phyloP scores from a whole-genome alignment of 2,797 vertebrate genomes.

The Poecile montanus region DNA sequence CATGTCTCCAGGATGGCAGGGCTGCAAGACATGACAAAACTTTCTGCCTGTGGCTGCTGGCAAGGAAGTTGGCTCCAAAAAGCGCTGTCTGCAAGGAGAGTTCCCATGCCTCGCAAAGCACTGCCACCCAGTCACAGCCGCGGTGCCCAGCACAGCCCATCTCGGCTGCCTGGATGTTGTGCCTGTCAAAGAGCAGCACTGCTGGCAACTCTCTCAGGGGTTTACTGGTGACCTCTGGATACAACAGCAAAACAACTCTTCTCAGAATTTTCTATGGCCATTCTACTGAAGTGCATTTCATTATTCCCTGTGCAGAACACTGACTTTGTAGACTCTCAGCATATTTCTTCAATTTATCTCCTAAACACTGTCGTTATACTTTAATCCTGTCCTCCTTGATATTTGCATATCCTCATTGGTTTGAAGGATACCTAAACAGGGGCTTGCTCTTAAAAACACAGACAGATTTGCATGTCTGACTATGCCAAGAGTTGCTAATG shows the following conservation, averaged over 20 bases:
- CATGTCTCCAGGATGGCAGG: rapidly evolving
- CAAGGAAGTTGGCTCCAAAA: background rate
- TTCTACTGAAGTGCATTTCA: background rate
- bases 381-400: background rate
- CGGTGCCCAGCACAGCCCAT: background rate
- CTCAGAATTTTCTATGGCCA: background rate
- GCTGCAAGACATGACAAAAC: background rate
- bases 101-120: background rate
- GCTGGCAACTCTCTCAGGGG: background rate
- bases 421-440: background rate
- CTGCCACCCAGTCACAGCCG: rapidly evolving
- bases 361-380: background rate
- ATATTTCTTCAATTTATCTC: constrained; percentile 19
- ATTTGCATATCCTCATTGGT: background rate
- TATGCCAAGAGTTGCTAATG: constrained; percentile 37
- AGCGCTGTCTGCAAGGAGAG: background rate
- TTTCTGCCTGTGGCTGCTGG: background rate
- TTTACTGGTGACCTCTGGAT: background rate
- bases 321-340: background rate
- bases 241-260: background rate
- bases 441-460: background rate
- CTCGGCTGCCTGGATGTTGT: rapidly evolving
- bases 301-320: background rate
- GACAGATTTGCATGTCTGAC: constrained; percentile 5
- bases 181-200: background rate